Evolutionary conservation across 2,888 invertebrate genomes (phyloP), one percentile per base, ranked within the genome.

Genomic region (Andrena flavipes): DNA sequence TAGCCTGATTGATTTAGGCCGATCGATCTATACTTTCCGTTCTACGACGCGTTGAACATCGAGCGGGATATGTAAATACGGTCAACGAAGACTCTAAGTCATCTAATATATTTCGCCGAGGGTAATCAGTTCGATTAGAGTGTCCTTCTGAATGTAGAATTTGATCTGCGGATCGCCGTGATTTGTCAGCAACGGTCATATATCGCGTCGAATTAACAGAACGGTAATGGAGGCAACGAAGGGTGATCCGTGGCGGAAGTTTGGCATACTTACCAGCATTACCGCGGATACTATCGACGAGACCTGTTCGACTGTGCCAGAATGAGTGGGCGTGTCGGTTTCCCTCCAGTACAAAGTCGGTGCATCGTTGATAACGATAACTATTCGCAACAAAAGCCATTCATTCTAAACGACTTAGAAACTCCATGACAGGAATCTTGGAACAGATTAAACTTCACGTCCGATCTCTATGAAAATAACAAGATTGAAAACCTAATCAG

Each of bases 221-320:
- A 80, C 72, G 56, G 67, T 73, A 74, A 65, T 82, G 48, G 65
- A 49, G 48, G 64, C 65, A 84, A 76, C 63, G 76, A 69, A 82
- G 88, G 79, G 84, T 71, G 80, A 76, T 82, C 62, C 68, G 42
- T 77, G 65, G 77, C 87, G 87, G 87, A 87, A 88, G 88, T 87
- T 87, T 77, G 87, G 84, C 87, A 87, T 64, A 88, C 82, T 86
- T 86, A 77, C 68, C 73, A 76, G 51, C 85, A 72, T 87, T 72
- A 62, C 69, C 78, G 59, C 62, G 80, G 71, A 73, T 63, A 78
- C 60, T 70, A 84, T 79, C 80, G 82, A 51, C 65, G 71, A 64
- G 84, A 86, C 78, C 82, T 82, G 84, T 80, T 63, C 81, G 76
- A 49, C 51, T 65, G 49, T 29, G 65, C 73, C 64, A 72, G 60